Base-by-base conservation (phyloP, 2,888 invertebrate genomes). In the Priocnemis perturbator region DNA sequence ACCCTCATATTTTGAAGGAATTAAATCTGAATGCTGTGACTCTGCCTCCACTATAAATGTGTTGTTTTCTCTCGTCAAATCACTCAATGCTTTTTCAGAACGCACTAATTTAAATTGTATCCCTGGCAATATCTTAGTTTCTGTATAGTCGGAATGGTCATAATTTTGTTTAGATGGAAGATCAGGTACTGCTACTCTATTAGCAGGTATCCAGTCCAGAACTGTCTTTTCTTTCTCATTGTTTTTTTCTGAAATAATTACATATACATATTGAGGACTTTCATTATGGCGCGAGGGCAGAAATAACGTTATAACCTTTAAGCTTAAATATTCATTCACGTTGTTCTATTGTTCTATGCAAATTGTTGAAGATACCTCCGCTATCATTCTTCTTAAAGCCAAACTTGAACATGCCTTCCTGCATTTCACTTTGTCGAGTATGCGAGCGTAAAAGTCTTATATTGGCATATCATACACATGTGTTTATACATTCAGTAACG, bases 1-100 rank as follows among this genome's bases (percentile, higher is more conserved):
- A 94, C 95, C 96, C 93, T 96, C 96, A 91, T 96, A 96, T 83
- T 93, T 91, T 9, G 94, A 94, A 50, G 93, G 91, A 64, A 95
- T 87, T 61, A 96, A 90, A 90, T 96, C 96, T 11, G 95, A 94
- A 82, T 95, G 93, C 72, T 90, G 91, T 57, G 91, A 89, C 81
- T 94, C 93, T 21, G 93, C 92, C 82, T 91, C 89, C 7, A 90
- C 80, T 65, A 90, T 90, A 69, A 85, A 88, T 59, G 86, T 79
- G 67, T 85, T 87, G 70, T 86, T 86, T 55, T 90, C 85, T 64
- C 86, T 85, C 20, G 82, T 81, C 21, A 83, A 63, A 82, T 89
- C 81, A 23, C 82, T 72, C 3, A 84, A 67, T 17, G 83, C 79
- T 69, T 75, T 82, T 14, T 87, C 81, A 1, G 78, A 71, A 26